These are phyloP conservation scores for Etheostoma cragini DNA, from an alignment of 2,113 vertebrate genomes.

Conservation along the genomic window DNA sequence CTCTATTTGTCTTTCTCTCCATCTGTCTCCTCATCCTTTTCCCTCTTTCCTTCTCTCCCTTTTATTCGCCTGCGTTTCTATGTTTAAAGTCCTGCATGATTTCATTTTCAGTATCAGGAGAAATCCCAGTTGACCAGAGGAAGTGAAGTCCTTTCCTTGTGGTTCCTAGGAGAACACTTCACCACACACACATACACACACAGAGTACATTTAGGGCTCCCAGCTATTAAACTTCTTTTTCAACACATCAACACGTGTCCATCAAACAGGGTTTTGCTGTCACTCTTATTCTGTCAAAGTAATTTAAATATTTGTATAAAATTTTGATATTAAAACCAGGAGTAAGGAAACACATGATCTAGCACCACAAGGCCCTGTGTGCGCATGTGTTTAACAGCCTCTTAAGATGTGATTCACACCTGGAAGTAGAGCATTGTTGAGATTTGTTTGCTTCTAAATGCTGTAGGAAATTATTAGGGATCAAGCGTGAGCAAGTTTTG, in stretches of 20 bases:
- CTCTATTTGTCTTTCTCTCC: background rate
- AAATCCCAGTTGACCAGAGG: conserved; percentile 79
- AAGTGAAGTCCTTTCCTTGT: conserved; percentile 85
- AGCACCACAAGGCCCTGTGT: background rate
- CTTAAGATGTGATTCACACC: conserved; percentile 25
- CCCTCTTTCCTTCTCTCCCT: conserved; percentile 1
- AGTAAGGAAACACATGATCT: background rate
- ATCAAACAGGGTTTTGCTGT: conserved; percentile 13
- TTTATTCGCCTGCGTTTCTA: background rate
- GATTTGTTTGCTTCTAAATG: background rate
- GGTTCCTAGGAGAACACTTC: conserved; percentile 47
- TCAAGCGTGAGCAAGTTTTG: conserved; percentile 20
- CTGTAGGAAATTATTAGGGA: conserved; percentile 16
- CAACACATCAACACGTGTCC: background rate
- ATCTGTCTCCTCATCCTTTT: background rate
- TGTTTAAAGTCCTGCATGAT: conserved; percentile 75
- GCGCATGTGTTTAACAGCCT: conserved; percentile 13
- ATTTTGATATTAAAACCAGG: conserved; percentile 1
- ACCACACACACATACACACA: conserved; percentile 7
- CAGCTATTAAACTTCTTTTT: background rate
- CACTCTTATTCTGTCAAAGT: background rate
- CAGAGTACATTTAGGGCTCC: conserved; percentile 11
- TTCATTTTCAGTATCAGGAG: conserved; percentile 81
- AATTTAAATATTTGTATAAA: background rate
- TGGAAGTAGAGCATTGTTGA: conserved; percentile 14